Evolutionary conservation across 2,888 invertebrate genomes (phyloP).

Genomic region (Parasteatoda lunata): DNA sequence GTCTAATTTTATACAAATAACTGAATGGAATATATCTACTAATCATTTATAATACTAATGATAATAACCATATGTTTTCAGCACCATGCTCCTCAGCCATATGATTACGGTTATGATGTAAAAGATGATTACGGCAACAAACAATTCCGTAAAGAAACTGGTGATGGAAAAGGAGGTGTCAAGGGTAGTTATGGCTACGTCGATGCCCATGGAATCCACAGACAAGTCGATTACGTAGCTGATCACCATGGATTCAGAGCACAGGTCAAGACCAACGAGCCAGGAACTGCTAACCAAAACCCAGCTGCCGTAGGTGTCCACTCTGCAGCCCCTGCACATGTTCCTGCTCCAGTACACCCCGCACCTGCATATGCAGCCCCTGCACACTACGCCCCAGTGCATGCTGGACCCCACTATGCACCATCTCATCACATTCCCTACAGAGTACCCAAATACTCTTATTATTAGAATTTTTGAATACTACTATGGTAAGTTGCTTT

Average conservation of each 20-base stretch:
- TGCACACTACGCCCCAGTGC: conserved; percentile 32
- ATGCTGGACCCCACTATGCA: conserved; percentile 49
- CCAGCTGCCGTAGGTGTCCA: conserved; percentile 64
- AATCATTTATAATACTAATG: no score
- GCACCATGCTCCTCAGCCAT: conserved; percentile 59
- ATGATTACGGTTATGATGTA: conserved; percentile 66
- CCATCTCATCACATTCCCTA: conserved; percentile 47
- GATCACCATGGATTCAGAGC: conserved; percentile 69
- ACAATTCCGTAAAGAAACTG: conserved; percentile 65
- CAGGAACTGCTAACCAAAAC: conserved; percentile 66
- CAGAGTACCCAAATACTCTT: conserved; percentile 49
- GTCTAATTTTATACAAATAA: no score
- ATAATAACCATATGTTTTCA: no score
- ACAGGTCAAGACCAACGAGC: conserved; percentile 67
- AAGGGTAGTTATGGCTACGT: conserved; percentile 67
- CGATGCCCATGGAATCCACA: conserved; percentile 67
- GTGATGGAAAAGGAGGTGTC: conserved; percentile 62
- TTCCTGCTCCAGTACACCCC: conserved; percentile 16
- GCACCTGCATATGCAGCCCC: conserved; percentile 35
- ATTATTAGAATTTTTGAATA: conserved; percentile 16
- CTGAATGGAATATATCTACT: no score
- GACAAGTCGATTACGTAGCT: conserved; percentile 67
- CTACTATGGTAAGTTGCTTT: no score
- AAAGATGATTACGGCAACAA: conserved; percentile 68
- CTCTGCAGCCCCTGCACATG: conserved; percentile 49